Evolutionary conservation across 2,113 vertebrate genomes (phyloP), one percentile per base, ranked within the genome.

Genomic region (Gavialis gangeticus): DNA sequence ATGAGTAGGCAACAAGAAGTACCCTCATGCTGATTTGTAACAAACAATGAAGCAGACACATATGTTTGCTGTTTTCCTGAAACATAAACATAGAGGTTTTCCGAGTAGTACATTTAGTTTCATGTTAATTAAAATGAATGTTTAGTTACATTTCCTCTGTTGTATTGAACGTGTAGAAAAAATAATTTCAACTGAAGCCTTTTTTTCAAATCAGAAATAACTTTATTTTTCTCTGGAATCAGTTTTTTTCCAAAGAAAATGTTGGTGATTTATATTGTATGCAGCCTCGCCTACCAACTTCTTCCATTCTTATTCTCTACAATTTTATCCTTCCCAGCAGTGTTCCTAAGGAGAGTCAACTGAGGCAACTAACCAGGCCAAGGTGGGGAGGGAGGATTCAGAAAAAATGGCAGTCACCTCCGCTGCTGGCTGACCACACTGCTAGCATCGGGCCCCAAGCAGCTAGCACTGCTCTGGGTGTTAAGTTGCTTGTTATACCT

Each of bases 51-150:
- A 92, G 57, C 63, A 88, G 85, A 93, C 54, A 91, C 92, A 96
- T 93, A 97, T 92, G 92, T 96, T 96, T 97, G 55, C 80, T 95
- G 62, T 95, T 92, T 93, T 95, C 82, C 86, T 67, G 15, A 90
- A 96, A 82, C 90, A 93, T 82, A 96, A 97, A 97, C 54, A 88
- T 54, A 87, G 62, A 94, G 82, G 85, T 97, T 97, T 90, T 59
- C 66, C 93, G 76, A 96, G 94, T 94, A 96, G 95, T 93, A 87
- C 73, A 97, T 97, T 97, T 95, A 89, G 91, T 97, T 97, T 90
- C 58, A 92, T 97, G 97, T 98, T 98, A 98, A 98, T 97, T 98
- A 98, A 97, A 97, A 90, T 88, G 95, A 95, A 93, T 85, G 92
- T 97, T 97, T 95, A 97, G 94, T 96, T 98, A 97, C 85, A 96